Percentiles rank a stretch among this genome's conserved stretches.
phyloP scores from a whole-genome alignment of 1,140 invertebrate genomes.

The Neodiprion pinetum region DNA sequence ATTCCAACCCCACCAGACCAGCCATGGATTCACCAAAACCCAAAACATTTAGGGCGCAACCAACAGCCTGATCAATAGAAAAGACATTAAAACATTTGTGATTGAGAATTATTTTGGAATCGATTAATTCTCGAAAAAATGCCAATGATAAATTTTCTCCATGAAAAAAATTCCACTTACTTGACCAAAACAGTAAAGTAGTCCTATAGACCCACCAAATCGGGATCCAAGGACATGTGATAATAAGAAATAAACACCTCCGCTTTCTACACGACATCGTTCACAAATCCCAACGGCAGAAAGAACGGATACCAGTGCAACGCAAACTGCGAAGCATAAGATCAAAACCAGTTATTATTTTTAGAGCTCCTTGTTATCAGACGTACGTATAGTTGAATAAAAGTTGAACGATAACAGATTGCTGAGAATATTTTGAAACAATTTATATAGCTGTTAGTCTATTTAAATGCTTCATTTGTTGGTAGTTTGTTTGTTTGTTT shows the following conservation, averaged over 20 bases:
- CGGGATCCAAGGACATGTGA: constrained; percentile 93
- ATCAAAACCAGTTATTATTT: not conserved
- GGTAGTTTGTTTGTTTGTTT: no score
- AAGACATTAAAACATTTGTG: constrained; percentile 18
- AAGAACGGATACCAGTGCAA: constrained; percentile 88
- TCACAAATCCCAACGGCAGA: constrained; percentile 97
- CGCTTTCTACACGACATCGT: constrained; percentile 91
- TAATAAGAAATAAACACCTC: constrained; percentile 94
- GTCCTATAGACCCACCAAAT: constrained; percentile 88
- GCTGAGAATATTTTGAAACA: not conserved
- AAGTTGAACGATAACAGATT: constrained; percentile 33
- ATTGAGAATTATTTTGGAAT: constrained; percentile 7
- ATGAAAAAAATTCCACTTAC: constrained; percentile 57
- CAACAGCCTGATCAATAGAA: constrained; percentile 78
- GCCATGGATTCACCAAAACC: constrained; percentile 97
- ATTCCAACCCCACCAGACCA: constrained; percentile 75
- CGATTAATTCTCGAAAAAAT: constrained; percentile 14
- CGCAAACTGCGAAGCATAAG: constrained; percentile 70
- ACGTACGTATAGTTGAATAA: not conserved
- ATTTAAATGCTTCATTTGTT: no score
- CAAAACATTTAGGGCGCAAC: constrained; percentile 90
- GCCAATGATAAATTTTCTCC: not conserved
- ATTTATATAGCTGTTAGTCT: not conserved
- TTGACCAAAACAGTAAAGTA: constrained; percentile 96
- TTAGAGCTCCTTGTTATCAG: no score